A percentile compares a stretch with the other conserved stretches of the same genome.
Conservation (phyloP, 2,113 vertebrate species). For the Eptatretus burgeri region DNA sequence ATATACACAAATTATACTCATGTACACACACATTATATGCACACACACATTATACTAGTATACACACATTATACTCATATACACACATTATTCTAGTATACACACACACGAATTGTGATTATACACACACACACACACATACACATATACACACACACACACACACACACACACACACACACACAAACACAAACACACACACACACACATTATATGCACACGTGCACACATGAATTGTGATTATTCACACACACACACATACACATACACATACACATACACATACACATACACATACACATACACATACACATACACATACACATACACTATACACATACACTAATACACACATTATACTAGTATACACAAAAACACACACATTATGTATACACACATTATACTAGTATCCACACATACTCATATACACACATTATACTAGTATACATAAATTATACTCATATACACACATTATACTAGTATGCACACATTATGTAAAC, state of each 20-base stretch:
- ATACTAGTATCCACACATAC: background rate
- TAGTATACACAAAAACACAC: background rate
- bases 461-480: too few species aligned
- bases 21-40: background rate
- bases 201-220: background rate
- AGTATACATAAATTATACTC: too few species aligned
- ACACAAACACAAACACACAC: background rate
- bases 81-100: background rate
- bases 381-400: background rate
- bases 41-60: background rate
- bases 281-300: background rate
- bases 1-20: background rate
- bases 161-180: background rate
- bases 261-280: background rate
- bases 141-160: background rate
- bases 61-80: background rate
- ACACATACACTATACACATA: background rate
- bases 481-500: too few species aligned
- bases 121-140: background rate
- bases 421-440: background rate
- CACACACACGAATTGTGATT: background rate
- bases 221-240: background rate
- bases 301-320: background rate
- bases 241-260: background rate
- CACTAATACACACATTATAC: background rate